A percentile compares a stretch with the other conserved stretches of the same genome.
Evolutionary conservation across 64 coral and sea anemone genomes (phyloP).

Genomic region (Anthopleura sola): DNA sequence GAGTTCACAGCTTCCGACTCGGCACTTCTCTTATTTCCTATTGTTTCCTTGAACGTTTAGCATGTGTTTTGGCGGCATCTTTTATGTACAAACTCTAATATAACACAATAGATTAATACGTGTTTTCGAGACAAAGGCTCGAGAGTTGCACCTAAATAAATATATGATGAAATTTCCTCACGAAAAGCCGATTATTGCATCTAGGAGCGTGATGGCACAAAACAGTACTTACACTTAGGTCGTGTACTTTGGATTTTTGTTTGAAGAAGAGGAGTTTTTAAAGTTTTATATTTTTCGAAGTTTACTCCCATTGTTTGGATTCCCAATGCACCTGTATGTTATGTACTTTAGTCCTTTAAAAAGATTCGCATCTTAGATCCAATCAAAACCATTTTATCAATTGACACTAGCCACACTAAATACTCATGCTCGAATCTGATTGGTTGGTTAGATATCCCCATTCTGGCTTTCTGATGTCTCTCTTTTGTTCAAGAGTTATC

Average conservation of each 20-base stretch:
- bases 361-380: constrained; percentile 12
- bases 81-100: constrained; percentile 13
- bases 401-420: neutral
- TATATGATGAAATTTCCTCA: neutral
- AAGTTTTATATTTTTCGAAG: neutral
- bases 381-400: constrained; percentile 3
- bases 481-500: constrained; percentile 1
- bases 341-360: constrained; percentile 12
- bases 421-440: neutral
- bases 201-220: neutral
- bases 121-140: neutral
- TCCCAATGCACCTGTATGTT: neutral
- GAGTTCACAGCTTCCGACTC: neutral
- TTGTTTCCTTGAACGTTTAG: constrained; percentile 4
- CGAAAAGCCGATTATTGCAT: neutral
- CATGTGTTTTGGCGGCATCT: constrained; percentile 8
- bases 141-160: neutral
- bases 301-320: neutral
- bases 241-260: neutral
- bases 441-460: neutral
- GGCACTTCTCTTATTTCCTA: constrained; percentile 1
- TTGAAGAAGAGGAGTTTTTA: neutral
- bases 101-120: constrained; percentile 11
- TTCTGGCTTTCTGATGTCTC: constrained; percentile 3
- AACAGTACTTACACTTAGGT: neutral